These are phyloP conservation scores for Tachina fera DNA, from an alignment of 2,888 invertebrate species.

Conservation along the genomic window DNA sequence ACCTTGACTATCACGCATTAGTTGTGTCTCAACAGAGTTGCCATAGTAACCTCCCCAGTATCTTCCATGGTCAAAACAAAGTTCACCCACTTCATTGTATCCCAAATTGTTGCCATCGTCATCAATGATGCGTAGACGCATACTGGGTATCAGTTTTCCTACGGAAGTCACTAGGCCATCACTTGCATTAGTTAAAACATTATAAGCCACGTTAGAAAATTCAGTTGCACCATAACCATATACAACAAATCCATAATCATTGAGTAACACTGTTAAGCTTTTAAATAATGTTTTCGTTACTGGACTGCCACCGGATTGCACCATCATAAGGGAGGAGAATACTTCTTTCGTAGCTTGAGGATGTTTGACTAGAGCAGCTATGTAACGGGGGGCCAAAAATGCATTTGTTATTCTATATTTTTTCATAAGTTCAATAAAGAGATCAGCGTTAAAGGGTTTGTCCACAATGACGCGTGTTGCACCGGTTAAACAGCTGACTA, in stretches of 20 bases:
- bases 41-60: slow-evolving; percentile 79
- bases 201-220: slow-evolving; percentile 69
- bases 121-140: slow-evolving; percentile 75
- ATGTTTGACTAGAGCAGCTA: slow-evolving; percentile 72
- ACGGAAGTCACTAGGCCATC: slow-evolving; percentile 67
- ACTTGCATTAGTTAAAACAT: slow-evolving; percentile 19
- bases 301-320: slow-evolving; percentile 73
- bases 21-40: slow-evolving; percentile 74
- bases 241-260: slow-evolving; percentile 60
- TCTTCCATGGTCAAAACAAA: slow-evolving; percentile 72
- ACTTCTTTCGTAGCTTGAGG: slow-evolving; percentile 69
- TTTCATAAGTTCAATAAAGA: slow-evolving; percentile 74
- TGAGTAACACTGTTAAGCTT: slow-evolving; percentile 44
- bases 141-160: slow-evolving; percentile 74
- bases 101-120: slow-evolving; percentile 74
- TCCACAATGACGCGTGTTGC: slow-evolving; percentile 75
- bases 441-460: slow-evolving; percentile 73
- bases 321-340: slow-evolving; percentile 65
- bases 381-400: slow-evolving; percentile 74
- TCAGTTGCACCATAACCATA: slow-evolving; percentile 78
- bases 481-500: slow-evolving; percentile 72
- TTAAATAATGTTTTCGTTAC: slow-evolving; percentile 59
- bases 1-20: slow-evolving; percentile 75
- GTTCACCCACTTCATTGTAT: slow-evolving; percentile 77
- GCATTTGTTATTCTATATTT: slow-evolving; percentile 74